Percentiles rank a stretch among this genome's conserved stretches.
phyloP scores from a whole-genome alignment of 2,888 invertebrate species.

The Pheosia tremula region DNA sequence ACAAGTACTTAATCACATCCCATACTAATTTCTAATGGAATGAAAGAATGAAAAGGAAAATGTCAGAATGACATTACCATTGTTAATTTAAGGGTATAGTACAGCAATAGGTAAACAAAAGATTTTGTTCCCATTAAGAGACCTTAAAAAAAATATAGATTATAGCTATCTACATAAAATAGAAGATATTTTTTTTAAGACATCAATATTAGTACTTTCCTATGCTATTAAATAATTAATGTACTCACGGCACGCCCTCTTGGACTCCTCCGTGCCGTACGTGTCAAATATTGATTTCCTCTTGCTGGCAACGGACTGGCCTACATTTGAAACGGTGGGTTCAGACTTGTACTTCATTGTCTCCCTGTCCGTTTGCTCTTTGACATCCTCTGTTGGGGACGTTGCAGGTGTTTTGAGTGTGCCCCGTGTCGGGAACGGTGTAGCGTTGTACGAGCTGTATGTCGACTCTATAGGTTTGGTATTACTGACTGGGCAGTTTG shows the following conservation, averaged over 20 bases:
- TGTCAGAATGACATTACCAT: too few species aligned
- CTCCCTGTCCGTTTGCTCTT: constrained; percentile 43
- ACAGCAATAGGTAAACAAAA: too few species aligned
- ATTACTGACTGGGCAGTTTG: constrained; percentile 37
- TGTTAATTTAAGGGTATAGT: too few species aligned
- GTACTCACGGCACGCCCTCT: constrained; percentile 43
- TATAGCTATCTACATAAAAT: too few species aligned
- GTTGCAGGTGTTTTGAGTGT: constrained; percentile 43
- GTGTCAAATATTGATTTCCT: constrained; percentile 63
- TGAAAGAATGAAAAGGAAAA: too few species aligned
- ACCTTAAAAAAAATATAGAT: too few species aligned
- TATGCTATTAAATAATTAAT: background rate
- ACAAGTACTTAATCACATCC: too few species aligned
- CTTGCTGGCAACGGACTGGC: constrained; percentile 49
- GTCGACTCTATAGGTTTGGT: constrained; percentile 40
- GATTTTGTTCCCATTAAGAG: too few species aligned
- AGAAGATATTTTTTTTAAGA: too few species aligned
- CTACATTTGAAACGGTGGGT: constrained; percentile 45
- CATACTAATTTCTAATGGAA: too few species aligned
- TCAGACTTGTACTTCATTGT: constrained; percentile 39
- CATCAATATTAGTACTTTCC: too few species aligned
- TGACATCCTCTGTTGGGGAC: constrained; percentile 40
- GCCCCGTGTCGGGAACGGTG: constrained; percentile 25
- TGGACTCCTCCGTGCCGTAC: constrained; percentile 30
- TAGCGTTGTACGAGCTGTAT: constrained; percentile 41